These are phyloP conservation scores for Eospalax fontanierii DNA, from an alignment of 2,797 vertebrate species.

Conservation along the genomic window DNA sequence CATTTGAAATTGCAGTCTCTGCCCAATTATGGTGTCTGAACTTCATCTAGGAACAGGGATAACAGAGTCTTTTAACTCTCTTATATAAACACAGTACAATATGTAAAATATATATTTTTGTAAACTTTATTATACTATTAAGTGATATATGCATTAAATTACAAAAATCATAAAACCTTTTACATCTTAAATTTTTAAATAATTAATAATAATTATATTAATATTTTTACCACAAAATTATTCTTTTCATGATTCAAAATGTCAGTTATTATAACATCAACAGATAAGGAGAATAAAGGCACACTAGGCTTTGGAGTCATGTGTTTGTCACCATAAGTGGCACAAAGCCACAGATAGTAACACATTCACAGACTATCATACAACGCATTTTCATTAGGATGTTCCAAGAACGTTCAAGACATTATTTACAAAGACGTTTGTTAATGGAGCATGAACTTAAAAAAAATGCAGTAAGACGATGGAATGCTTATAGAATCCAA, in stretches of 20 bases:
- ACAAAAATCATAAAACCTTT: neutral
- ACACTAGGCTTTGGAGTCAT: neutral
- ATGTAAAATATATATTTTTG: no score
- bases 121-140: no score
- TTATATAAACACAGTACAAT: no score
- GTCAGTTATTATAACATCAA: neutral
- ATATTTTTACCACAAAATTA: neutral
- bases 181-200: neutral
- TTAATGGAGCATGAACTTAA: neutral
- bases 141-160: no score
- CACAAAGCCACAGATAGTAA: no score
- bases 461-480: neutral
- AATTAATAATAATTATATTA: no score
- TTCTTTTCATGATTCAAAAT: conserved; percentile 8
- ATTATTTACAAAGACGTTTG: neutral
- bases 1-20: no score
- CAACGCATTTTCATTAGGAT: neutral
- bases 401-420: neutral
- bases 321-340: neutral
- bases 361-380: neutral
- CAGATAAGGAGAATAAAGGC: fast-evolving
- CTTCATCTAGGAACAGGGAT: no score
- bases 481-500: neutral
- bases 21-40: no score
- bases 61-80: no score